These are phyloP conservation scores for Xestia sexstrigata DNA, from an alignment of 2,888 invertebrate genomes.

Conservation along the genomic window DNA sequence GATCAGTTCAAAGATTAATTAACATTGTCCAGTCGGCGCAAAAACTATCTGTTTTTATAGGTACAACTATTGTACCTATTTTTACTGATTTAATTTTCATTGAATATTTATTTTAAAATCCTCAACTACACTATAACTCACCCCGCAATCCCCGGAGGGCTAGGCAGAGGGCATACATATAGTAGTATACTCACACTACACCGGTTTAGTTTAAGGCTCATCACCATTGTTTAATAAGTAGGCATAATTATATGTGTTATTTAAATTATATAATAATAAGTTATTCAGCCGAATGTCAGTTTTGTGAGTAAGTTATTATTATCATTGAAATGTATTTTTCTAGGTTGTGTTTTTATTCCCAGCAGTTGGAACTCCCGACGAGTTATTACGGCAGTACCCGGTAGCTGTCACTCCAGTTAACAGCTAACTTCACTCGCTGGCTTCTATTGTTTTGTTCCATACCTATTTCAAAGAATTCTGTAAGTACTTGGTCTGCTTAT, in stretches of 20 bases:
- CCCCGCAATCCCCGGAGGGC: neutral
- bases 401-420: neutral
- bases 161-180: neutral
- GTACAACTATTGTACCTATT: neutral
- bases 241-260: neutral
- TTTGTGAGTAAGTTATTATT: neutral
- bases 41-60: neutral
- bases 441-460: conserved; percentile 1
- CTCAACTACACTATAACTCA: neutral
- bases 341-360: neutral
- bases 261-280: neutral
- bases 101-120: neutral
- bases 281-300: neutral
- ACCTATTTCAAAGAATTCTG: neutral
- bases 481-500: neutral
- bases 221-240: neutral
- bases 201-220: neutral
- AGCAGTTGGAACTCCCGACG: neutral
- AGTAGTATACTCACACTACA: neutral
- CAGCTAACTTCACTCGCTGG: neutral
- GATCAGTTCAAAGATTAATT: neutral
- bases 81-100: neutral
- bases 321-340: neutral
- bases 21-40: neutral
- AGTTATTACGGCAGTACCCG: neutral